These are phyloP conservation scores for Sinocyclocheilus grahami DNA, from an alignment of 2,113 vertebrate genomes.

Conservation along the genomic window DNA sequence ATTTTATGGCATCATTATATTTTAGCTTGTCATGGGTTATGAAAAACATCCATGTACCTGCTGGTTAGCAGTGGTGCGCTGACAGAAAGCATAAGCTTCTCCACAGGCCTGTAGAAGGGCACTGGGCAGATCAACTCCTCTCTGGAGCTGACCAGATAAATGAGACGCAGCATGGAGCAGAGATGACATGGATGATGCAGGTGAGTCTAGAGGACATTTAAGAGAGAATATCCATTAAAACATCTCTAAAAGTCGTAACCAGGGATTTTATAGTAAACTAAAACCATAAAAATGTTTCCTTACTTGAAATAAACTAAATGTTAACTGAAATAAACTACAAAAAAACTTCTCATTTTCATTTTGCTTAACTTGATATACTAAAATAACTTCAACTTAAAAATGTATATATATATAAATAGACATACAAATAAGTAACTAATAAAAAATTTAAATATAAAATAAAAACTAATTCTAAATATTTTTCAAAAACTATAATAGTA, in stretches of 20 bases:
- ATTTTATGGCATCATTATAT: not conserved
- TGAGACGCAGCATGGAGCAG: conserved; percentile 84
- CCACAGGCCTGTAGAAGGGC: conserved; percentile 87
- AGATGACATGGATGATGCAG: conserved; percentile 79
- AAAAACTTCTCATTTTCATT: too few relatives aligned
- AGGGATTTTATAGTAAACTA: too few relatives aligned
- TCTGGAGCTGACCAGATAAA: conserved; percentile 85
- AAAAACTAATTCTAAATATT: too few relatives aligned
- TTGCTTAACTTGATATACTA: too few relatives aligned
- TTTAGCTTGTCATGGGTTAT: not conserved
- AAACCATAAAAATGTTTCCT: too few relatives aligned
- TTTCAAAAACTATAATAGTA: too few relatives aligned
- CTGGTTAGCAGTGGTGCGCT: conserved; percentile 79
- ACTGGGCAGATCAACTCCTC: conserved; percentile 83
- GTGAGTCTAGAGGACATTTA: conserved; percentile 77
- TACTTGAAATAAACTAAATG: too few relatives aligned
- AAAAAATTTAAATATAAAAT: too few relatives aligned
- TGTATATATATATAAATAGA: too few relatives aligned
- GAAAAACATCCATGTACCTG: conserved; percentile 75
- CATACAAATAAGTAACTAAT: too few relatives aligned
- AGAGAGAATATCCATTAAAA: not conserved
- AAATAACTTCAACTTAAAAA: not conserved
- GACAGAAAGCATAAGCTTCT: conserved; percentile 83
- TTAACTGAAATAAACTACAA: too few relatives aligned
- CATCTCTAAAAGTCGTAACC: not conserved